Percentiles rank a stretch among this genome's conserved stretches.
phyloP scores from a whole-genome alignment of 1,140 invertebrate species.

The Idris sp. region DNA sequence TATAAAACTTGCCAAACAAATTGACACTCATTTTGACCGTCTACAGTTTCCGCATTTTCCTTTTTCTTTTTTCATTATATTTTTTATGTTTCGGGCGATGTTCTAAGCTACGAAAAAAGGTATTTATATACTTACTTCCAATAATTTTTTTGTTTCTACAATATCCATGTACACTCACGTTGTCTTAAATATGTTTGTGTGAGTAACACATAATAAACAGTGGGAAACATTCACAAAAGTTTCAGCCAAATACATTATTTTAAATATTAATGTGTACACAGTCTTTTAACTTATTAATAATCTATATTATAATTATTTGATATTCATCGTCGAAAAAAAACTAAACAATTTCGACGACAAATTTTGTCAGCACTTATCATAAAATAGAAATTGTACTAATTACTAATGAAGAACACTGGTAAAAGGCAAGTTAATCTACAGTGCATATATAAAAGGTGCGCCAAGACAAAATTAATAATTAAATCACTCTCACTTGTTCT shows the following conservation, averaged over 20 bases:
- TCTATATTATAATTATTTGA: constrained; percentile 44
- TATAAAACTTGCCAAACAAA: constrained; percentile 29
- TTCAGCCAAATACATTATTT: constrained; percentile 51
- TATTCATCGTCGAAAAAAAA: constrained; percentile 27
- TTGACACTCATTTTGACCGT: constrained; percentile 25
- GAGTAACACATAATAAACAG: constrained; percentile 60
- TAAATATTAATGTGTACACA: constrained; percentile 59
- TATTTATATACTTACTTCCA: constrained; percentile 58
- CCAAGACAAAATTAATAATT: constrained; percentile 59
- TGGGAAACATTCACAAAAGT: constrained; percentile 60
- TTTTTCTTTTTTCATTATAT: neutral
- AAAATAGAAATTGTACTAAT: constrained; percentile 65
- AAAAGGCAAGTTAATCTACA: constrained; percentile 64
- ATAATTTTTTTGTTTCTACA: constrained; percentile 48
- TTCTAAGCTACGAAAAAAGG: constrained; percentile 48
- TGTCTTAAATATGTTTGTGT: constrained; percentile 46
- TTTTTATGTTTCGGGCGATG: constrained; percentile 17
- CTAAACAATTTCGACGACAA: constrained; percentile 10
- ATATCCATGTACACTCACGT: constrained; percentile 48
- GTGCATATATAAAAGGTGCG: constrained; percentile 68
- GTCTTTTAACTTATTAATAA: constrained; percentile 60
- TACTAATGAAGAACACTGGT: constrained; percentile 62
- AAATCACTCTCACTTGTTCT: constrained; percentile 31
- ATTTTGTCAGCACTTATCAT: constrained; percentile 33
- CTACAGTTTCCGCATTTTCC: constrained; percentile 5